A percentile compares a stretch with the other conserved stretches of the same genome.
Evolutionary conservation across 1,140 invertebrate species (phyloP).

Genomic region (Eciton burchellii): DNA sequence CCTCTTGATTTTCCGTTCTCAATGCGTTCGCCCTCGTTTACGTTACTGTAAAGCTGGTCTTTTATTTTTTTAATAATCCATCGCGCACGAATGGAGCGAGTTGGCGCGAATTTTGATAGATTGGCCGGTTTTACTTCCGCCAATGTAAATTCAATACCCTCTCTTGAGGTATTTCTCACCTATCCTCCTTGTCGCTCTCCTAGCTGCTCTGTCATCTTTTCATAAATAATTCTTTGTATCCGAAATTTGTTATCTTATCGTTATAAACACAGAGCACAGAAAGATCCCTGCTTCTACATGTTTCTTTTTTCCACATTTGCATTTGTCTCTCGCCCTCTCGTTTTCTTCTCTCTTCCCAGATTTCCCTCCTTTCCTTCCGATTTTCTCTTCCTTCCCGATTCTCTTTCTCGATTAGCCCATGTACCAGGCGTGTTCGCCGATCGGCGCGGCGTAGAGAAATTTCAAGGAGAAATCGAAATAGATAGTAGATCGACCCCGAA

Average conservation of each 20-base stretch:
- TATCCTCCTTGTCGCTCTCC: too few relatives aligned
- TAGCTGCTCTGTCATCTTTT: too few relatives aligned
- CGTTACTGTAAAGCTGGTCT: too few relatives aligned
- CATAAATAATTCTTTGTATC: not conserved
- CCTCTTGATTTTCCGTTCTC: not conserved
- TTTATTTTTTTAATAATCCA: too few relatives aligned
- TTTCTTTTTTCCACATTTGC: not conserved
- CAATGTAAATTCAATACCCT: too few relatives aligned
- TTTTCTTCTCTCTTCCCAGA: not conserved
- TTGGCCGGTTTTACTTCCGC: too few relatives aligned
- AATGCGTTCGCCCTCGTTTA: not conserved
- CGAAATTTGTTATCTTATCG: not conserved
- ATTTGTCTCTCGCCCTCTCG: not conserved
- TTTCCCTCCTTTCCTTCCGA: not conserved
- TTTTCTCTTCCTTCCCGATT: too few relatives aligned
- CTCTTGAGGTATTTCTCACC: too few relatives aligned
- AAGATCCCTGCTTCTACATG: not conserved
- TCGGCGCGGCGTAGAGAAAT: slow-evolving; percentile 70
- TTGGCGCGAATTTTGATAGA: too few relatives aligned
- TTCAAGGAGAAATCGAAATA: slow-evolving; percentile 80
- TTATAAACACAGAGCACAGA: not conserved
- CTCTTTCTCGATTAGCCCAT: not conserved
- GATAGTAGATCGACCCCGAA: slow-evolving; percentile 71
- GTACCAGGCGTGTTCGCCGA: not conserved
- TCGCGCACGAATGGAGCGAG: too few relatives aligned